phyloP scores from a whole-genome alignment of 2,797 vertebrate species.

The Loriculus beryllinus region DNA sequence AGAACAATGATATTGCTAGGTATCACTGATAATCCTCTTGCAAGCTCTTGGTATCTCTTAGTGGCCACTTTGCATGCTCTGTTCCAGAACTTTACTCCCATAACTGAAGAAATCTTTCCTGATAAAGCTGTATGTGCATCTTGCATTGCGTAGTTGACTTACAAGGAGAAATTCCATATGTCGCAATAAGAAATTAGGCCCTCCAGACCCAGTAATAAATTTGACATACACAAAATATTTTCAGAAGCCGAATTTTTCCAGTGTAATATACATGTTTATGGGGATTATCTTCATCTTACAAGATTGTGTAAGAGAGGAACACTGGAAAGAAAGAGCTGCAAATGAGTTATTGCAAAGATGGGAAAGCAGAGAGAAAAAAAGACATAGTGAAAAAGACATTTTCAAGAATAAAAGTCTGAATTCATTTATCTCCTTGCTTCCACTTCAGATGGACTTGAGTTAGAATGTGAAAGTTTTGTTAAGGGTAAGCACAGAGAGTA shows the following conservation, averaged over 20 bases:
- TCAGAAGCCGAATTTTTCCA: not conserved
- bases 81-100: not conserved
- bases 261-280: not conserved
- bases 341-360: not conserved
- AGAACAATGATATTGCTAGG: constrained; percentile 8
- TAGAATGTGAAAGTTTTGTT: not conserved
- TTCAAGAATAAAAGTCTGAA: not conserved
- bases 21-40: constrained; percentile 3
- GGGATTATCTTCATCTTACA: not conserved
- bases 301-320: not conserved
- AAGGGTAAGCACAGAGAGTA: not conserved
- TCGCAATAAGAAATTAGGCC: not conserved
- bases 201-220: not conserved
- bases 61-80: not conserved
- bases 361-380: not conserved
- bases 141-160: not conserved
- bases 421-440: not conserved
- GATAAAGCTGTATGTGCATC: not conserved
- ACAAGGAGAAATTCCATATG: not conserved
- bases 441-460: not conserved
- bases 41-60: not conserved
- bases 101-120: not conserved
- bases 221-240: not conserved
- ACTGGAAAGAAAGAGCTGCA: not conserved
- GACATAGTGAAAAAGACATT: not conserved